Conservation (phyloP, 2,113 vertebrate genomes). For the Erpornis zantholeuca region DNA sequence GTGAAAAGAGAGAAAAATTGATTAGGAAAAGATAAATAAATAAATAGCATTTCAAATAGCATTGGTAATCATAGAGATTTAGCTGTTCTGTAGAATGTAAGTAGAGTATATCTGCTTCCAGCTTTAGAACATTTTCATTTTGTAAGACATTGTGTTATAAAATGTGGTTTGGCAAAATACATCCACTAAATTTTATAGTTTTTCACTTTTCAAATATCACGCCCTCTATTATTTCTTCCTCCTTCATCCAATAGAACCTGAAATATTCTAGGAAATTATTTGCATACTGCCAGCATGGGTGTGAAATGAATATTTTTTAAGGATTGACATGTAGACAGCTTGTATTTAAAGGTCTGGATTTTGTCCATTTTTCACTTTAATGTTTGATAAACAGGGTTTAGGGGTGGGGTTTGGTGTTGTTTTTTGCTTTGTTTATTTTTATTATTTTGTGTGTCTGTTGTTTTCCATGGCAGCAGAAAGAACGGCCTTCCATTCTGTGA, state of each 20-base stretch:
- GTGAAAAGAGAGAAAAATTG: neutral
- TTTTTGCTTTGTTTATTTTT: neutral
- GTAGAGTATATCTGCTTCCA: neutral
- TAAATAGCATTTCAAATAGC: neutral
- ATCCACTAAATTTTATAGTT: neutral
- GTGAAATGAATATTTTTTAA: neutral
- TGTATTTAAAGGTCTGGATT: neutral
- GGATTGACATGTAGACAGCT: neutral
- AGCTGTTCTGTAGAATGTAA: neutral
- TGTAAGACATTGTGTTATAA: neutral
- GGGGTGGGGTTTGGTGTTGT: accelerated
- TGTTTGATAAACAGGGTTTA: neutral
- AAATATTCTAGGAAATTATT: neutral
- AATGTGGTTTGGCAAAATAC: neutral
- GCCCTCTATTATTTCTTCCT: neutral
- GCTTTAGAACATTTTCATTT: neutral
- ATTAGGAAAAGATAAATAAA: neutral
- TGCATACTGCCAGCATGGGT: neutral
- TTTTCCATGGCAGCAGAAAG: neutral
- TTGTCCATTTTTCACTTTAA: neutral
- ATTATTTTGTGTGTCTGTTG: accelerated
- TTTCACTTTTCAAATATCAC: neutral
- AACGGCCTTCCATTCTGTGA: neutral
- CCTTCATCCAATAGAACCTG: neutral
- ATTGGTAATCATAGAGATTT: neutral